Conservation (phyloP, 2,113 vertebrate species). For the Lycaon pictus region DNA sequence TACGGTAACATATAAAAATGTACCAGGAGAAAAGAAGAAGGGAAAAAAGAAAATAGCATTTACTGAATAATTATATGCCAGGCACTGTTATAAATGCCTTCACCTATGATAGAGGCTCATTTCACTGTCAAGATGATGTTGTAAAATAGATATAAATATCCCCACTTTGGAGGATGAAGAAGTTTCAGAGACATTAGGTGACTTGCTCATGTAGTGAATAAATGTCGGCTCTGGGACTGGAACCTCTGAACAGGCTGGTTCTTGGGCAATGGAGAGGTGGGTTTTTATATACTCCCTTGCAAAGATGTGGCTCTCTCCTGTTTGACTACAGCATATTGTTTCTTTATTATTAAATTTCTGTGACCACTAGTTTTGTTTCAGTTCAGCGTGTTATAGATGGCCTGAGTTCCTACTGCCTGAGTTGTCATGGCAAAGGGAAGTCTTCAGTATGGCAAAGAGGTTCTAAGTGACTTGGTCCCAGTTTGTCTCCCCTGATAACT, state of each 20-base stretch:
- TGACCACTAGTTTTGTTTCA: background rate
- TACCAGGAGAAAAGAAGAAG: background rate
- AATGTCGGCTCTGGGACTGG: background rate
- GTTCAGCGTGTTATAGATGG: too few relatives aligned
- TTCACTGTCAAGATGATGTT: background rate
- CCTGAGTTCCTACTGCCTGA: background rate
- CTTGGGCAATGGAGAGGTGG: background rate
- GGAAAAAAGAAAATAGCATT: background rate
- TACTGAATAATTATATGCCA: background rate
- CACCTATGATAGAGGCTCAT: background rate
- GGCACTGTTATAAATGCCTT: background rate
- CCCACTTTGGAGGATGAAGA: background rate
- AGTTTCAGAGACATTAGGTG: background rate
- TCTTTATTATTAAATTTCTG: background rate
- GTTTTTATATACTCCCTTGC: background rate
- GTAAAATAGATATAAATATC: slow-evolving; percentile 3
- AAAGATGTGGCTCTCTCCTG: background rate
- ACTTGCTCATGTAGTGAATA: background rate
- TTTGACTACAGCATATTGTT: background rate
- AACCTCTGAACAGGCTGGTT: background rate
- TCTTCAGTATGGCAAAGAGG: background rate
- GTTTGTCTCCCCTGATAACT: background rate
- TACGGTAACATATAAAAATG: background rate
- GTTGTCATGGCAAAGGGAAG: background rate
- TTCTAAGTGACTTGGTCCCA: rapidly evolving